These are phyloP conservation scores for Sturmia bella DNA, from an alignment of 2,888 invertebrate genomes.

Conservation along the genomic window DNA sequence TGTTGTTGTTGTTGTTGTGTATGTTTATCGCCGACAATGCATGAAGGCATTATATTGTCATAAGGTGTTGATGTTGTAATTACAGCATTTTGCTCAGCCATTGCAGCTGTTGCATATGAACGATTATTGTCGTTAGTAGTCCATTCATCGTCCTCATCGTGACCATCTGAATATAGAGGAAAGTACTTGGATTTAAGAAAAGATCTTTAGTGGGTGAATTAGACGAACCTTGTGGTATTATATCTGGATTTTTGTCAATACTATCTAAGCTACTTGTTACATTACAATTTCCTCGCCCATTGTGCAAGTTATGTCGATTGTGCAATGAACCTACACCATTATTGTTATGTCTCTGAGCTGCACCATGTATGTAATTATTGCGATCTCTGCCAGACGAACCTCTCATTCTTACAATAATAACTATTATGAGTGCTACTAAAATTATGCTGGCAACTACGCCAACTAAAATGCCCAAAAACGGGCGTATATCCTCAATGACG, in stretches of 20 bases:
- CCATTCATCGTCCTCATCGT: constrained; percentile 82
- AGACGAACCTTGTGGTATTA: constrained; percentile 80
- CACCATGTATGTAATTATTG: constrained; percentile 81
- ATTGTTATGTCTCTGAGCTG: constrained; percentile 72
- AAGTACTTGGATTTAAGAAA: not conserved
- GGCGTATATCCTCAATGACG: constrained; percentile 83
- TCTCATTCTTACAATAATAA: constrained; percentile 83
- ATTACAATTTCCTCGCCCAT: constrained; percentile 80
- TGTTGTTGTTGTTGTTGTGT: constrained; percentile 73
- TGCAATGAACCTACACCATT: constrained; percentile 79
- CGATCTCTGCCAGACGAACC: constrained; percentile 82
- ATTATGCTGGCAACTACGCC: constrained; percentile 83
- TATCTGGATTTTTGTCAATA: constrained; percentile 82
- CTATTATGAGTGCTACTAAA: constrained; percentile 83
- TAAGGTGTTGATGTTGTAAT: constrained; percentile 78
- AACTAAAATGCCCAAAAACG: constrained; percentile 83
- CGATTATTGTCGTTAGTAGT: constrained; percentile 80
- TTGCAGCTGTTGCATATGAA: constrained; percentile 81
- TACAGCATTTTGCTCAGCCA: constrained; percentile 82
- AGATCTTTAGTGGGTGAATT: not conserved
- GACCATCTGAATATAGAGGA: constrained; percentile 76
- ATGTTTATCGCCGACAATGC: constrained; percentile 80
- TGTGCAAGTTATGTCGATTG: constrained; percentile 80
- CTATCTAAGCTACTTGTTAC: constrained; percentile 81
- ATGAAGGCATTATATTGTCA: constrained; percentile 81